Conservation (phyloP, 2,113 vertebrate species). For the Cyanoderma ruficeps region DNA sequence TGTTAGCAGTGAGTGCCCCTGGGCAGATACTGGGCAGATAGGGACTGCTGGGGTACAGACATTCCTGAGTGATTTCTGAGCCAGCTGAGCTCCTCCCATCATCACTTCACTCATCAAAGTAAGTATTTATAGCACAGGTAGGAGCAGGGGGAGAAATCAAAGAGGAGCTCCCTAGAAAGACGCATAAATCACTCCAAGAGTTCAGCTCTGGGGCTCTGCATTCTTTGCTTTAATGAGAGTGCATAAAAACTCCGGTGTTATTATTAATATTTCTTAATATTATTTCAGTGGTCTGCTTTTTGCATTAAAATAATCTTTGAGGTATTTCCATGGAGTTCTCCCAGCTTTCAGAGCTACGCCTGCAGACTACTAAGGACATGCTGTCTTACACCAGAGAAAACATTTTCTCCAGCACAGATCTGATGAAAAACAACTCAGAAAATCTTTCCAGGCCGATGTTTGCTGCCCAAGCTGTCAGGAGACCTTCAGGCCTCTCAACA, state of each 20-base stretch:
- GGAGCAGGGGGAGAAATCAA: conserved; percentile 37
- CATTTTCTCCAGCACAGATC: not conserved
- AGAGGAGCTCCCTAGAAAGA: conserved; percentile 51
- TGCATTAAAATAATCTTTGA: not conserved
- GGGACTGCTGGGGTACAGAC: not conserved
- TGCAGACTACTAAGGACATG: not conserved
- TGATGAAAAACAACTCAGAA: conserved; percentile 23
- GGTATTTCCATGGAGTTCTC: not conserved
- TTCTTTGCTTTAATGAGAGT: not conserved
- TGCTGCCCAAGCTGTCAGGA: not conserved
- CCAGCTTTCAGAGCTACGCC: not conserved
- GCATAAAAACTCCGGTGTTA: not conserved
- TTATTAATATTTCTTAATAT: conserved; percentile 1
- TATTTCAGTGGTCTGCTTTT: not conserved
- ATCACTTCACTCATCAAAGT: conserved; percentile 60
- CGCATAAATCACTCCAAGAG: conserved; percentile 55
- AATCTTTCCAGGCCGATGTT: not conserved
- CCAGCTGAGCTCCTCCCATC: conserved; percentile 42
- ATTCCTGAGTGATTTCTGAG: conserved; percentile 19
- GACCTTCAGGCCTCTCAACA: not conserved
- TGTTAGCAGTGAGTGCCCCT: not conserved
- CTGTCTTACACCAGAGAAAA: not conserved
- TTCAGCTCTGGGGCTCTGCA: conserved; percentile 55
- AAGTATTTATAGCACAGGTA: conserved; percentile 68
- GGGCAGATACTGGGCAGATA: conserved; percentile 20